These are phyloP conservation scores for Heliconius nattereri DNA, from an alignment of 1,140 invertebrate species.

Conservation along the genomic window DNA sequence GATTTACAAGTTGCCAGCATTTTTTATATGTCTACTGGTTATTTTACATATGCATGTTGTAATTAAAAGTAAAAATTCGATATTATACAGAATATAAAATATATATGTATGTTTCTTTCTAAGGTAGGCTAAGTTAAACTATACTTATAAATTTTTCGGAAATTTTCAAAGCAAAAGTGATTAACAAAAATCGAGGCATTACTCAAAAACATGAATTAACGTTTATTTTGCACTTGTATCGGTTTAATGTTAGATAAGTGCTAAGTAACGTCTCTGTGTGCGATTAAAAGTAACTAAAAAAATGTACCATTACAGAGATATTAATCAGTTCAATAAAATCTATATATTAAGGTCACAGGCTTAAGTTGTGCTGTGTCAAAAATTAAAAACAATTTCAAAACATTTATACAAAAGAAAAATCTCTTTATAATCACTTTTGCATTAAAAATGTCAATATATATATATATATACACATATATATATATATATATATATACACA, in stretches of 20 bases:
- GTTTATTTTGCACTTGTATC: not conserved
- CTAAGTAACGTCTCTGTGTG: not conserved
- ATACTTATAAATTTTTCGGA: not conserved
- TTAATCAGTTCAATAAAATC: not conserved
- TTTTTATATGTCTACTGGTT: not conserved
- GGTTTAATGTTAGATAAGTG: not conserved
- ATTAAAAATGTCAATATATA: not conserved
- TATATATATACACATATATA: no score
- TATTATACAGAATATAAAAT: constrained; percentile 7
- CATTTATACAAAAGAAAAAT: not conserved
- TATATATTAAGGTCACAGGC: not conserved
- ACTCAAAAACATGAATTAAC: not conserved
- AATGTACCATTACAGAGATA: not conserved
- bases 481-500: no score
- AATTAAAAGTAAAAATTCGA: not conserved
- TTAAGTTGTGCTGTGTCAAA: not conserved
- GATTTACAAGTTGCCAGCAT: not conserved
- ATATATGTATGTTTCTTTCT: not conserved
- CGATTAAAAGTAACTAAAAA: no score
- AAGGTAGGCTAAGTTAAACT: not conserved
- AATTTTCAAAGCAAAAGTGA: not conserved
- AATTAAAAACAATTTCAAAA: no score
- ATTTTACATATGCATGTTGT: constrained; percentile 6
- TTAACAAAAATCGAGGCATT: not conserved
- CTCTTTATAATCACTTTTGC: not conserved